phyloP scores from a whole-genome alignment of 2,888 invertebrate genomes.

The Morinoia aosen region DNA sequence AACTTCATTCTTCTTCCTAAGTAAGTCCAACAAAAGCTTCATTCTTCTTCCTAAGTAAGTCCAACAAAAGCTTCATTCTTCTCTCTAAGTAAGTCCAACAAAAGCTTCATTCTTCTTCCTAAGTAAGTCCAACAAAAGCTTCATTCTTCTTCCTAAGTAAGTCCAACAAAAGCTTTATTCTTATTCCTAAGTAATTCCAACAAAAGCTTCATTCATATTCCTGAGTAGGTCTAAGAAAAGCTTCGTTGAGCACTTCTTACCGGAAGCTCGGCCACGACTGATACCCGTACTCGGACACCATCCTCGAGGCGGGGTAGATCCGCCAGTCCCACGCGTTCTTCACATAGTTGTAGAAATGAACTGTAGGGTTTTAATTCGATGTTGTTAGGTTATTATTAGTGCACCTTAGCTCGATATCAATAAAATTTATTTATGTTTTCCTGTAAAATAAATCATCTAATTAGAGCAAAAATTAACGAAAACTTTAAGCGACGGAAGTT shows the following conservation, averaged over 20 bases:
- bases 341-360: conserved; percentile 74
- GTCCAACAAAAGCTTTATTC: too few species aligned
- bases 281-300: conserved; percentile 95
- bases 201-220: too few species aligned
- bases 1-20: background rate
- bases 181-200: too few species aligned
- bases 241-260: conserved; percentile 27
- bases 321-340: conserved; percentile 85
- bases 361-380: conserved; percentile 44
- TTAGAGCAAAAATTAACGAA: background rate
- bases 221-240: too few species aligned
- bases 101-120: too few species aligned
- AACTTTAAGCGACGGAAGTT: background rate
- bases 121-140: too few species aligned
- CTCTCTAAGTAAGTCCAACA: too few species aligned
- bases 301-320: conserved; percentile 85
- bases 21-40: too few species aligned
- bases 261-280: conserved; percentile 87
- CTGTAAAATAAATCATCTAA: background rate
- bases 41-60: too few species aligned
- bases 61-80: too few species aligned
- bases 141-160: too few species aligned
- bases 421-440: background rate
- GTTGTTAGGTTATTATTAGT: background rate
- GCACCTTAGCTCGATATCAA: background rate